Evolutionary conservation across 2,888 invertebrate genomes (phyloP).

Genomic region (Metopia argyrocephala): DNA sequence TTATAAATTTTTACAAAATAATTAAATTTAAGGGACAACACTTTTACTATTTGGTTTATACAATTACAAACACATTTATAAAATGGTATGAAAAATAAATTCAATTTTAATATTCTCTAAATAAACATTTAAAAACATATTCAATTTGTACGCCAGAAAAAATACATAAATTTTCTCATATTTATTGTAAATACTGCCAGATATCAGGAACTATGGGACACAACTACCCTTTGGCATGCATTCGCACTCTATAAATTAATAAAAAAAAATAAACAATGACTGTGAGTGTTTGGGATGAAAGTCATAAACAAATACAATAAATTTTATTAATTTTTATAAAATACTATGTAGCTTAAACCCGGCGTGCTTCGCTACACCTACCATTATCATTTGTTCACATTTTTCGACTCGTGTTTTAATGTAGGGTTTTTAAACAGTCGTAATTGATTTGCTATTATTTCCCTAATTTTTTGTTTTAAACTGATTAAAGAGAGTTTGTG

Average conservation of each 20-base stretch:
- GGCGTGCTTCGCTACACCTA: too few relatives aligned
- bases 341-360: too few relatives aligned
- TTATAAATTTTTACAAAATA: background rate
- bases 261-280: too few relatives aligned
- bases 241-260: conserved; percentile 58
- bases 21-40: conserved; percentile 7
- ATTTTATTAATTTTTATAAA: background rate
- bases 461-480: background rate
- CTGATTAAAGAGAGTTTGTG: conserved; percentile 34
- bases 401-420: conserved; percentile 23
- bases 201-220: conserved; percentile 2
- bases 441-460: background rate
- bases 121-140: background rate
- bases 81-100: background rate
- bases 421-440: too few relatives aligned
- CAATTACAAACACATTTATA: background rate
- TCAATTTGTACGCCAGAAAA: background rate
- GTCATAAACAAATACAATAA: background rate
- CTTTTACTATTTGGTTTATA: background rate
- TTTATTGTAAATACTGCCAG: conserved; percentile 13
- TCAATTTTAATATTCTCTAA: conserved; percentile 5
- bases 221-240: conserved; percentile 55
- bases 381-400: too few relatives aligned
- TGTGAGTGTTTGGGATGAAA: background rate
- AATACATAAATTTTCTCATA: conserved; percentile 50